Percentiles rank a stretch among this genome's conserved stretches.
Evolutionary conservation across 2,797 vertebrate genomes (phyloP).

Genomic region (Brachyalestes nurse): DNA sequence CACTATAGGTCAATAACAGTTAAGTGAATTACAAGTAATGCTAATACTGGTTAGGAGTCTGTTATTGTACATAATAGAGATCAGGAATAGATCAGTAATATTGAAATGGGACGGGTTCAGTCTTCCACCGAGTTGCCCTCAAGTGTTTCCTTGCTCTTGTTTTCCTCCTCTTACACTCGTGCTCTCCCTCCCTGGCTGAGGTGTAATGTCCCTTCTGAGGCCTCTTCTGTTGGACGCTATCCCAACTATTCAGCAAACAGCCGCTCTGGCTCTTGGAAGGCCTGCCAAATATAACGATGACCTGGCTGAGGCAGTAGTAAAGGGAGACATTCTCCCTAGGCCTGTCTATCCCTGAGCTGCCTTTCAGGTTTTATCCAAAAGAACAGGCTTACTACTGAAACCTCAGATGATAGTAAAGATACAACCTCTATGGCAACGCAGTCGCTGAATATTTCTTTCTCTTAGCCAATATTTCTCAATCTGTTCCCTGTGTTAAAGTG

Average conservation of each 20-base stretch:
- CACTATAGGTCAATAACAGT: no score
- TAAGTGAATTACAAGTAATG: no score
- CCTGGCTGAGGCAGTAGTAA: conserved; percentile 89
- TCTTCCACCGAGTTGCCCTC: not conserved
- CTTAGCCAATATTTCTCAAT: no score
- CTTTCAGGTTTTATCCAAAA: conserved; percentile 27
- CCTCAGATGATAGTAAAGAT: no score
- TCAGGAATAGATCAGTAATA: no score
- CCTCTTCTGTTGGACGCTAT: conserved; percentile 89
- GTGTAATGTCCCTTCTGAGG: conserved; percentile 88
- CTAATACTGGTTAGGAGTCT: no score
- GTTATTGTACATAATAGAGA: no score
- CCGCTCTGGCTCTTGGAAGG: conserved; percentile 88
- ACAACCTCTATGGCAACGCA: no score
- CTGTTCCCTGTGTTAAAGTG: no score
- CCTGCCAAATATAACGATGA: conserved; percentile 88
- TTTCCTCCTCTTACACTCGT: conserved; percentile 29
- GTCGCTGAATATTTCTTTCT: no score
- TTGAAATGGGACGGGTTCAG: no score
- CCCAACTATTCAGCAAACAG: conserved; percentile 89
- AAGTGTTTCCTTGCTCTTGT: not conserved
- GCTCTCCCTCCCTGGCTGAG: conserved; percentile 68
- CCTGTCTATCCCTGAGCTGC: conserved; percentile 84
- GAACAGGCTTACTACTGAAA: not conserved
- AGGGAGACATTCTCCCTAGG: conserved; percentile 89